These are phyloP conservation scores for Tenualosa ilisha DNA, from an alignment of 2,797 vertebrate genomes.

Conservation along the genomic window DNA sequence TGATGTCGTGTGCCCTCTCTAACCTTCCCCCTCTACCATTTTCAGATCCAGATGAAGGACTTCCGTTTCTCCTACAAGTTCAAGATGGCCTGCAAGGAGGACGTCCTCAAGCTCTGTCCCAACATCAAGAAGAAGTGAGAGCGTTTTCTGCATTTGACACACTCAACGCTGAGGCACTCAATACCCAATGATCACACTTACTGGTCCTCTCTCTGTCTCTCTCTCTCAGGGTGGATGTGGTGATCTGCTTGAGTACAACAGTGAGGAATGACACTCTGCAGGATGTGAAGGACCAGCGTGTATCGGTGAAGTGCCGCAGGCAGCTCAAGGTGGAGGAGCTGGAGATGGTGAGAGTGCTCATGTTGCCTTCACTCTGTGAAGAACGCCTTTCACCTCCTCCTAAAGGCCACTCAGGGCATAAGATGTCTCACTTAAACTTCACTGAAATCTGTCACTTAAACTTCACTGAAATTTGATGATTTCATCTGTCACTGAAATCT, in stretches of 20 bases:
- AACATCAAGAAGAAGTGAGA: constrained; percentile 98
- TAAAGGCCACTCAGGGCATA: neutral
- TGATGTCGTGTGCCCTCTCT: neutral
- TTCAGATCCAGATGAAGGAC: constrained; percentile 96
- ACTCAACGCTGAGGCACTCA: neutral
- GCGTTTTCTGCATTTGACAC: neutral
- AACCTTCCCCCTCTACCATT: neutral
- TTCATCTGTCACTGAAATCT: no score
- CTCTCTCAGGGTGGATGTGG: constrained; percentile 81
- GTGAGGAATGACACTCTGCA: constrained; percentile 88
- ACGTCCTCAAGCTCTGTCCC: constrained; percentile 94
- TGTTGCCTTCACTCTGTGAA: neutral
- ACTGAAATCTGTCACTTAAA: neutral
- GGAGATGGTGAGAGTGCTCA: constrained; percentile 77
- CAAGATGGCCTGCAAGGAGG: constrained; percentile 98
- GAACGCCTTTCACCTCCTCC: neutral
- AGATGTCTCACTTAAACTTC: neutral
- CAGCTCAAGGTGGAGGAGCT: constrained; percentile 87
- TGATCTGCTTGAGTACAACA: constrained; percentile 87
- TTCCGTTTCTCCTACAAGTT: constrained; percentile 98
- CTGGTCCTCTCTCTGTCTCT: neutral
- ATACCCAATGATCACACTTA: neutral
- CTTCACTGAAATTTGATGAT: neutral
- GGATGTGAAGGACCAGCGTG: constrained; percentile 86
- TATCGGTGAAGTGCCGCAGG: constrained; percentile 86